A percentile compares a stretch with the other conserved stretches of the same genome.
Conservation (phyloP, 2,888 invertebrate species). For the Eupithecia vulgata region DNA sequence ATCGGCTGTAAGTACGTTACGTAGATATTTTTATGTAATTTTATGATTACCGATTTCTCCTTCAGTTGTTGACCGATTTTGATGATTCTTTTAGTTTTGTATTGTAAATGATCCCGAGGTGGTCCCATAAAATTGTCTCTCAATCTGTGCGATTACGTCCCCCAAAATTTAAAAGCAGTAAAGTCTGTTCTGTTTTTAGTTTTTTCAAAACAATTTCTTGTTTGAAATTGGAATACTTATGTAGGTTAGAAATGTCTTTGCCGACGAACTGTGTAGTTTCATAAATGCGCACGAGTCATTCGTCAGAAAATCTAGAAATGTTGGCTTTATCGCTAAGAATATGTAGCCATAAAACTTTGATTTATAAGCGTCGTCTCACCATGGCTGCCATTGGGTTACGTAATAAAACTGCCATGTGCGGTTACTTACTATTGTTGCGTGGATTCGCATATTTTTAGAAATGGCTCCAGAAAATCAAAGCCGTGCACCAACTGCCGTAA, state of each 20-base stretch:
- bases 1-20: too few species aligned
- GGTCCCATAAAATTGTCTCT: too few species aligned
- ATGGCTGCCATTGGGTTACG: conserved; percentile 64
- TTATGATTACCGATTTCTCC: too few species aligned
- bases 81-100: too few species aligned
- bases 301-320: conserved; percentile 49
- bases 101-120: too few species aligned
- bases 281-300: conserved; percentile 46
- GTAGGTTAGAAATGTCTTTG: not conserved
- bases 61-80: too few species aligned
- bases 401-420: conserved; percentile 70
- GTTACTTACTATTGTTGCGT: conserved; percentile 59
- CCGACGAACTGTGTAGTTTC: not conserved
- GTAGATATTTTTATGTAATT: too few species aligned
- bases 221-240: not conserved
- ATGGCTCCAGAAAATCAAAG: conserved; percentile 1
- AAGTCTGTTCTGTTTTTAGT: not conserved
- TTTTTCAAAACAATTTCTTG: not conserved
- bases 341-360: conserved; percentile 73
- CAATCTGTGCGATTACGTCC: too few species aligned
- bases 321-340: conserved; percentile 70
- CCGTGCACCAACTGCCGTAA: not conserved
- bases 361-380: conserved; percentile 74
- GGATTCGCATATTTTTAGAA: conserved; percentile 46
- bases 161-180: too few species aligned